Base-by-base conservation (phyloP, 2,113 vertebrate species). In the Anhinga rufa region DNA sequence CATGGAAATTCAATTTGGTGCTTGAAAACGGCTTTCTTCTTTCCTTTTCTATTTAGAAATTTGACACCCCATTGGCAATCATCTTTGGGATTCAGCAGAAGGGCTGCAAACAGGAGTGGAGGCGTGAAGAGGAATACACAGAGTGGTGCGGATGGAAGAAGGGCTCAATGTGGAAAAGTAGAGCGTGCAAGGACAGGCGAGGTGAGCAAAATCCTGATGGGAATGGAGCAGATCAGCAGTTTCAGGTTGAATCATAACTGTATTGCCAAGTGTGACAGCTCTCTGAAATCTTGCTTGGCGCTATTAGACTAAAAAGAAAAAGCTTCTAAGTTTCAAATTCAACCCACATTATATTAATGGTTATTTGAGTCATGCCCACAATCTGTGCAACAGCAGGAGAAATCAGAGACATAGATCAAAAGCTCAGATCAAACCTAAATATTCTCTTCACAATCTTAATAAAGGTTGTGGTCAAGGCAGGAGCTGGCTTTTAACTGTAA, bases 361-460 rank as follows among this genome's bases (percentile, higher is more conserved):
- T 32, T 93, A 76, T 94, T 93, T 96, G 79, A 95, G 91, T 87
- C 82, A 83, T 90, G 77, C 24, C 49, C 76, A 79, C 55, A 64
- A 58, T 76, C 69, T 55, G 32, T 3, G 10, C 70, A 78, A 64
- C 2, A 25, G 60, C 51, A 9, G 61, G 38, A 82, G 87, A 84
- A 93, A 94, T 92, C 72, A 82, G 85, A 94, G 68, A 32, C 68
- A 38, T 19, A 86, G 88, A 91, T 95, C 77, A 94, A 95, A 96
- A 96, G 71, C 92, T 80, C 60, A 93, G 44, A 92, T 96, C 91
- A 96, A 93, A 78, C 81, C 76, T 42, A 78, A 96, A 86, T 86
- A 90, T 86, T 93, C 92, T 96, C 79, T 55, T 71, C 65, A 60
- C 82, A 76, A 92, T 44, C 74, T 90, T 76, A 80, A 36, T 90